Evolutionary conservation across 2,797 vertebrate species (phyloP).

Genomic region (Sorex maritimensis): DNA sequence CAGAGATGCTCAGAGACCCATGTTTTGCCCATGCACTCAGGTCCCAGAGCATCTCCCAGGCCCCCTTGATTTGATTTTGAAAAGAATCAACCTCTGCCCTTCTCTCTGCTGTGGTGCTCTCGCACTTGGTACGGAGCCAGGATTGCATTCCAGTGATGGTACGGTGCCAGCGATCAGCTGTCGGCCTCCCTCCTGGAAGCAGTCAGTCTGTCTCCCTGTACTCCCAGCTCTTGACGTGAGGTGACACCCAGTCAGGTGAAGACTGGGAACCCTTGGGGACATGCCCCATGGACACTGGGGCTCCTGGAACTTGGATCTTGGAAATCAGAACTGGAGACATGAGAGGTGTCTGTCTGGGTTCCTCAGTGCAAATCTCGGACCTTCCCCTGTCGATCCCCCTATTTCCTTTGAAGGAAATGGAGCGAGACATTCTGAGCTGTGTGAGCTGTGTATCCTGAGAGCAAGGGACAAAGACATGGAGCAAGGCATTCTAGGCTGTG

Average conservation of each 20-base stretch:
- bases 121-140: no score
- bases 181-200: no score
- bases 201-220: no score
- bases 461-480: no score
- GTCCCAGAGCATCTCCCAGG: no score
- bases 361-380: not conserved
- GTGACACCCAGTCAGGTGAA: not conserved
- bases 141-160: no score
- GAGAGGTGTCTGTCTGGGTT: not conserved
- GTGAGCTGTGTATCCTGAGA: not conserved
- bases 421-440: not conserved
- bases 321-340: not conserved
- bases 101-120: no score
- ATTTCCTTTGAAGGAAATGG: not conserved
- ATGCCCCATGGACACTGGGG: not conserved
- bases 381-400: slow-evolving; percentile 6
- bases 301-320: not conserved
- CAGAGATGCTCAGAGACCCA: no score
- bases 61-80: no score
- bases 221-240: not conserved
- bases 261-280: not conserved
- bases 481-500: not conserved
- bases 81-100: no score
- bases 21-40: no score
- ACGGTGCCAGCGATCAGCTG: no score